phyloP scores from a whole-genome alignment of 2,113 vertebrate genomes.

The Sterrhoptilus dennistouni region DNA sequence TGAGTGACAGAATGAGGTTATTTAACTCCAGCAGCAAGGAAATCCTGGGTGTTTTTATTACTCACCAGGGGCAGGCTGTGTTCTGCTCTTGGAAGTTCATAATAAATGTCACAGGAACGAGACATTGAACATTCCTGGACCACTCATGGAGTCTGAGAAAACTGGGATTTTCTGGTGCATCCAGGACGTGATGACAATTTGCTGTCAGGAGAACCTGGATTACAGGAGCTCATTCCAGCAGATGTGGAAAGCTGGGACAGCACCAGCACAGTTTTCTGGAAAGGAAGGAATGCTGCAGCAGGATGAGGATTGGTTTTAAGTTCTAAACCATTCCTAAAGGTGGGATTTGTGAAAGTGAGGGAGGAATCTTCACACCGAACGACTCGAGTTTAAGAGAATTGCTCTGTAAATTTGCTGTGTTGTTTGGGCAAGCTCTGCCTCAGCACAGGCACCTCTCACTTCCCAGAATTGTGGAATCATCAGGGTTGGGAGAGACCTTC shows the following conservation, averaged over 20 bases:
- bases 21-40: constrained; percentile 3
- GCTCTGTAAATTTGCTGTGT: background rate
- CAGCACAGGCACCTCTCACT: background rate
- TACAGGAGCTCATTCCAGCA: background rate
- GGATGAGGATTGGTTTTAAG: background rate
- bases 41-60: background rate
- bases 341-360: background rate
- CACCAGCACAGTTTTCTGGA: background rate
- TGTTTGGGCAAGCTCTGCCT: background rate
- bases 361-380: background rate
- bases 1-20: background rate
- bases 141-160: background rate
- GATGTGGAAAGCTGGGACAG: background rate
- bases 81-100: background rate
- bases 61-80: background rate
- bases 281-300: background rate
- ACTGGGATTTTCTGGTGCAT: background rate
- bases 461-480: background rate
- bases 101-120: background rate
- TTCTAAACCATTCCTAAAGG: background rate
- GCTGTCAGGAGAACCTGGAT: background rate
- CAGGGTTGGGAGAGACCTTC: background rate
- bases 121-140: background rate
- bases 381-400: background rate
- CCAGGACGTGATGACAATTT: no score